phyloP scores from a whole-genome alignment of 2,797 vertebrate species.

The Acestrorhynchus altus region DNA sequence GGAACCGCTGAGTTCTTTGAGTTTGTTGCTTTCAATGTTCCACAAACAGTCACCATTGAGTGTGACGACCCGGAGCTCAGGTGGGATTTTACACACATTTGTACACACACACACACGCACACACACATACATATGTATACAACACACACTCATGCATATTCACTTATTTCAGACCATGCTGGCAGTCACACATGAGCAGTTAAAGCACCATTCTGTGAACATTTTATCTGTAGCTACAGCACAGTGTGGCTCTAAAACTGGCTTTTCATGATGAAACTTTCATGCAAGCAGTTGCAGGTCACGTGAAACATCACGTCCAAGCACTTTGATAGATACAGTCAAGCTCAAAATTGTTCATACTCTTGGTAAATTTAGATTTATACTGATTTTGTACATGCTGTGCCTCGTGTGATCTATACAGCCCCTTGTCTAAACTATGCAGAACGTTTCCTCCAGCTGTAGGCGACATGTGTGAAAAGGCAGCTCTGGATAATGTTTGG shows the following conservation, averaged over 20 bases:
- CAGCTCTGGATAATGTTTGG: no score
- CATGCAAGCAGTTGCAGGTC: not conserved
- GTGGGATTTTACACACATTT: conserved; percentile 67
- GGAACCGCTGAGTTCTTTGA: conserved; percentile 92
- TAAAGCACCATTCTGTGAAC: not conserved
- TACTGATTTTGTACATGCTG: no score
- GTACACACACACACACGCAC: not conserved
- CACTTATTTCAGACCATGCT: not conserved
- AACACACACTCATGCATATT: not conserved
- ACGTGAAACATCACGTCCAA: not conserved
- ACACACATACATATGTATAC: not conserved
- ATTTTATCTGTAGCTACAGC: not conserved
- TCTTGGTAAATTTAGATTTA: no score
- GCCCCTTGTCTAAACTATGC: no score
- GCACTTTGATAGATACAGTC: not conserved
- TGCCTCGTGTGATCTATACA: no score
- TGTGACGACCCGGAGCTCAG: conserved; percentile 88
- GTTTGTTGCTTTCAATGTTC: conserved; percentile 84
- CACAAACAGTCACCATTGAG: conserved; percentile 87
- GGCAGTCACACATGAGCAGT: conserved; percentile 1
- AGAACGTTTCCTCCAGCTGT: no score
- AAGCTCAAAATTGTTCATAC: no score
- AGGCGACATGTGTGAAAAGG: no score
- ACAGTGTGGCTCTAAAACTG: not conserved
- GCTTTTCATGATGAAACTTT: not conserved